Evolutionary conservation across 1,140 invertebrate species (phyloP).

Genomic region (Portunus trituberculatus): DNA sequence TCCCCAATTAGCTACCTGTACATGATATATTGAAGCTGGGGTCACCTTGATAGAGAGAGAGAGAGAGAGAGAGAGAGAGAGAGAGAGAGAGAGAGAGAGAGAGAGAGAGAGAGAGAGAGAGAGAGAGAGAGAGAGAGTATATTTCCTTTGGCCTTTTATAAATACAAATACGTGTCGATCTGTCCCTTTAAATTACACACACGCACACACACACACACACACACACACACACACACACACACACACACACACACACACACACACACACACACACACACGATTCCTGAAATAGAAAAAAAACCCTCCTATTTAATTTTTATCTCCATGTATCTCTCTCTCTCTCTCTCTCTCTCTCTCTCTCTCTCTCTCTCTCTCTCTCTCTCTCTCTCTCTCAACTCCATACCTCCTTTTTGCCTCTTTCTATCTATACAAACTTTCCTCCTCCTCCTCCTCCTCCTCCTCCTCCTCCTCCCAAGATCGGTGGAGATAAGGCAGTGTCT

Average conservation of each 20-base stretch:
- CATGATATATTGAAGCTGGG: not conserved
- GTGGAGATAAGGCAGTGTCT: not conserved
- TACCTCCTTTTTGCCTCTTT: too few relatives aligned
- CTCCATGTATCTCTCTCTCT: too few relatives aligned
- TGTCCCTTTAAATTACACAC: not conserved
- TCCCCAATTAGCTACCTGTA: not conserved
- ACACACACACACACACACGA: too few relatives aligned
- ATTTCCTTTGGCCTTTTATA: not conserved
- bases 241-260: not conserved
- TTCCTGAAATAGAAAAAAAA: too few relatives aligned
- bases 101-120: too few relatives aligned
- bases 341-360: too few relatives aligned
- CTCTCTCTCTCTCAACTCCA: too few relatives aligned
- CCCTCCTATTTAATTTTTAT: too few relatives aligned
- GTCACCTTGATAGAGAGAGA: conserved; percentile 21
- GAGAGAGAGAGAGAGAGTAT: too few relatives aligned
- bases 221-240: conserved; percentile 1
- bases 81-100: conserved; percentile 11
- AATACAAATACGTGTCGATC: not conserved
- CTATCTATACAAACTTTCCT: not conserved
- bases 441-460: not conserved
- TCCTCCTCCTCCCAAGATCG: not conserved
- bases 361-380: too few relatives aligned
- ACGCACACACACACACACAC: conserved; percentile 18
- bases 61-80: not conserved